Percentiles rank a stretch among this genome's conserved stretches.
These are phyloP conservation scores for Hydrozoanthus gracilis DNA, from an alignment of 92 coral and sea anemone genomes.

Conservation along the genomic window DNA sequence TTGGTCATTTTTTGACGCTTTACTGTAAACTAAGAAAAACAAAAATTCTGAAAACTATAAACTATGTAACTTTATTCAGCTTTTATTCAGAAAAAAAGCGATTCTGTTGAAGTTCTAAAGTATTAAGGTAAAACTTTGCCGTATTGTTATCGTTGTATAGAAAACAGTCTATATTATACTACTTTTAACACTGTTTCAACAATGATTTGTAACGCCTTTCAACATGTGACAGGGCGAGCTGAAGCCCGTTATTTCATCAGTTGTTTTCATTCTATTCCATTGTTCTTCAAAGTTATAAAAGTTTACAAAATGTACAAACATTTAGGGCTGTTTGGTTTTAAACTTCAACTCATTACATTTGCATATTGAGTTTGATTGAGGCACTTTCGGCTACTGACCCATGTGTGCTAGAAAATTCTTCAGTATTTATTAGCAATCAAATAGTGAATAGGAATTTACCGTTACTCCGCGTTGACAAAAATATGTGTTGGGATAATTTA, in stretches of 20 bases:
- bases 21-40: too few species aligned
- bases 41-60: too few species aligned
- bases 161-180: background rate
- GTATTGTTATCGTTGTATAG: background rate
- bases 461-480: too few species aligned
- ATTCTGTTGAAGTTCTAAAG: background rate
- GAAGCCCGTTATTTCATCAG: too few species aligned
- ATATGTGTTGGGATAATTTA: too few species aligned
- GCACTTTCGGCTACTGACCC: too few species aligned
- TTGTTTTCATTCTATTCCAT: background rate
- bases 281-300: background rate
- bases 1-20: too few species aligned
- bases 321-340: background rate
- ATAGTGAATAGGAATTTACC: too few species aligned
- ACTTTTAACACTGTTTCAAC: background rate
- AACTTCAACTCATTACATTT: background rate
- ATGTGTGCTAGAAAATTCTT: too few species aligned
- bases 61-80: too few species aligned
- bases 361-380: background rate
- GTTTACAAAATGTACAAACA: background rate
- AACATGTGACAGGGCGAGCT: too few species aligned
- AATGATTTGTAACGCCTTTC: background rate
- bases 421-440: too few species aligned
- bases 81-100: background rate
- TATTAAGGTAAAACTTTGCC: background rate